Evolutionary conservation across 1,140 invertebrate genomes (phyloP).

Genomic region (Metaphire vulgaris): DNA sequence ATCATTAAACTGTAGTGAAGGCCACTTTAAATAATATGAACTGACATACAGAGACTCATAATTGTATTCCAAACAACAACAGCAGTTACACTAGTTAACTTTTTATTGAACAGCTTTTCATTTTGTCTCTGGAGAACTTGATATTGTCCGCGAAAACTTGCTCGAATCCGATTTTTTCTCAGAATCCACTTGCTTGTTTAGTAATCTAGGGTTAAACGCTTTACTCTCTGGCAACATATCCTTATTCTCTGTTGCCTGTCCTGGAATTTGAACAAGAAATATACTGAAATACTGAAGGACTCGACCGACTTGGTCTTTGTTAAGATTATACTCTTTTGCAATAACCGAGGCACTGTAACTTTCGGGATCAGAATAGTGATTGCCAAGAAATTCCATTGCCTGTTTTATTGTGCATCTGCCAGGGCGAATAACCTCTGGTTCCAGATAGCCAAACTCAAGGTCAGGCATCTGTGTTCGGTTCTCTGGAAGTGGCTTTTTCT

Average conservation of each 20-base stretch:
- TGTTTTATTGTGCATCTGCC: constrained; percentile 1
- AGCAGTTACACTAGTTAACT: no score
- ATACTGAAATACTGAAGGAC: constrained; percentile 9
- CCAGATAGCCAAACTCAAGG: constrained; percentile 17
- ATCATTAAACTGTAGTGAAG: no score
- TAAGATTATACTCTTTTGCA: constrained; percentile 18
- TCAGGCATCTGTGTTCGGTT: background rate
- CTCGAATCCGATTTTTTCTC: background rate
- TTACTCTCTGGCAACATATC: background rate
- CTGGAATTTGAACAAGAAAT: constrained; percentile 1
- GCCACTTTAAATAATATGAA: no score
- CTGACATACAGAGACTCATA: no score
- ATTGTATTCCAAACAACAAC: no score
- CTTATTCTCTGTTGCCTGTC: background rate
- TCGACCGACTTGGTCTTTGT: background rate
- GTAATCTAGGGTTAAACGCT: background rate
- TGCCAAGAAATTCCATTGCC: constrained; percentile 13
- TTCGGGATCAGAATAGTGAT: background rate
- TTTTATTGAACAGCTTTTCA: background rate
- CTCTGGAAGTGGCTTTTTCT: constrained; percentile 10
- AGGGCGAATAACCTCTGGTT: background rate
- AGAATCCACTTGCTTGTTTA: background rate
- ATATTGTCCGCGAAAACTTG: background rate
- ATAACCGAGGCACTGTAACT: constrained; percentile 11
- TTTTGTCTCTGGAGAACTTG: background rate